These are phyloP conservation scores for Austrolebias charrua DNA, from an alignment of 2,797 vertebrate species.

Conservation along the genomic window DNA sequence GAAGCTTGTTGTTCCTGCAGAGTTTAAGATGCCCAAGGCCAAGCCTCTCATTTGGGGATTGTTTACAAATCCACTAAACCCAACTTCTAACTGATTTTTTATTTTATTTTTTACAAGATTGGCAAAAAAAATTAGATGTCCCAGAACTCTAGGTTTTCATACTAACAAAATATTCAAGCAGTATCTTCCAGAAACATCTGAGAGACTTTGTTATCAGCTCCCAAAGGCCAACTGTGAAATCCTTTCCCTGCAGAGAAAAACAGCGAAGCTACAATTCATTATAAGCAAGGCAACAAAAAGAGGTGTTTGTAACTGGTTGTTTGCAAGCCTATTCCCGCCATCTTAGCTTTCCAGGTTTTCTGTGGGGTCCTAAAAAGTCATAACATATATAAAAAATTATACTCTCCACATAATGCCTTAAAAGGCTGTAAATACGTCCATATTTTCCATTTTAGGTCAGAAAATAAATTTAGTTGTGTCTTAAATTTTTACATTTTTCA, in stretches of 20 bases:
- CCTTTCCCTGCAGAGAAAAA: slow-evolving; percentile 3
- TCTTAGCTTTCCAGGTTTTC: too few relatives aligned
- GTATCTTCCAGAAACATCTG: slow-evolving; percentile 6
- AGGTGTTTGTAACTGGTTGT: not conserved
- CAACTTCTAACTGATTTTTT: not conserved
- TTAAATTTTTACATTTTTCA: too few relatives aligned
- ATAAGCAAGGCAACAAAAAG: not conserved
- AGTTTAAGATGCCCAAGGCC: slow-evolving; percentile 8
- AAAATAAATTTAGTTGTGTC: too few relatives aligned
- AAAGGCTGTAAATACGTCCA: too few relatives aligned
- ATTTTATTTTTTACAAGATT: slow-evolving; percentile 17
- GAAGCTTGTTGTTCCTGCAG: slow-evolving; percentile 26
- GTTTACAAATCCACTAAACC: slow-evolving; percentile 25
- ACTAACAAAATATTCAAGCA: slow-evolving; percentile 17
- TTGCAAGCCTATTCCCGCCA: not conserved
- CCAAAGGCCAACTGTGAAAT: slow-evolving; percentile 21
- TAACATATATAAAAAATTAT: too few relatives aligned
- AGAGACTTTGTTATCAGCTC: slow-evolving; percentile 1
- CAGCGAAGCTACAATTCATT: slow-evolving; percentile 5
- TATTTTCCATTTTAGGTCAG: too few relatives aligned
- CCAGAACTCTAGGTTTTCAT: slow-evolving; percentile 16
- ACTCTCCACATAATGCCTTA: too few relatives aligned
- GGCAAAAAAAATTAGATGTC: slow-evolving; percentile 16
- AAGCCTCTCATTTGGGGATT: slow-evolving; percentile 19
- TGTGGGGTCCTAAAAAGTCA: too few relatives aligned